Base-by-base conservation (phyloP, 2,797 vertebrate genomes). In the Semaprochilodus insignis region DNA sequence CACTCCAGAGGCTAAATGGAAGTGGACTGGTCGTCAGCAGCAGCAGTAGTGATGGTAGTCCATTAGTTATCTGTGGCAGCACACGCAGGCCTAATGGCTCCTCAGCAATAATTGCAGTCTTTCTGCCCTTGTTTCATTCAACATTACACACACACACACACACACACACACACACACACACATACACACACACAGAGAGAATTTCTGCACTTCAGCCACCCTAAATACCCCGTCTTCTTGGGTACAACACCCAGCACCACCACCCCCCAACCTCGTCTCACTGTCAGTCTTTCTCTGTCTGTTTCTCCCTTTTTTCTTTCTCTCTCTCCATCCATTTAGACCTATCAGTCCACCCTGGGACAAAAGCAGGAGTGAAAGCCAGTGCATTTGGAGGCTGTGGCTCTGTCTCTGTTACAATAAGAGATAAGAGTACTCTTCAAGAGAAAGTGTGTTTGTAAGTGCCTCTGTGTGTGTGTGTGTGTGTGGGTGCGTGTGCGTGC, bases 11-110 rank as follows among this genome's bases (percentile, higher is more conserved):
- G 91, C 93, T 95, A 95, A 96, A 94, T 95, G 94, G 94, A 93
- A 95, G 92, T 94, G 92, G 93, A 94, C 93, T 91, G 95, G 94
- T 93, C 90, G 19, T 72, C 51, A 67, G 62, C n/a, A 51, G 90
- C 2, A 89, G 91, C 91, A 89, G 90, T 93, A 93, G 91, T 70
- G 67, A 70, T 70, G 66, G 59, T 62, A 94, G 95, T 95, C 95
- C 95, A 96, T 96, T 96, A 96, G 95, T 95, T 96, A 95, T 91
- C 93, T 90, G 80, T 88, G 91, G 94, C 93, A 95, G 92, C 94
- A 94, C 95, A 94, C 92, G 59, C 94, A 94, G 89, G 95, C 88
- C 92, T 95, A 94, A 95, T 95, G 92, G 94, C 91, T 92, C 91
- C 90, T 91, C 85, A 54, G 90, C 89, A 91, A 92, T 95, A 94